Conservation (phyloP, 2,888 invertebrate species). For the Drosophila limbata region DNA sequence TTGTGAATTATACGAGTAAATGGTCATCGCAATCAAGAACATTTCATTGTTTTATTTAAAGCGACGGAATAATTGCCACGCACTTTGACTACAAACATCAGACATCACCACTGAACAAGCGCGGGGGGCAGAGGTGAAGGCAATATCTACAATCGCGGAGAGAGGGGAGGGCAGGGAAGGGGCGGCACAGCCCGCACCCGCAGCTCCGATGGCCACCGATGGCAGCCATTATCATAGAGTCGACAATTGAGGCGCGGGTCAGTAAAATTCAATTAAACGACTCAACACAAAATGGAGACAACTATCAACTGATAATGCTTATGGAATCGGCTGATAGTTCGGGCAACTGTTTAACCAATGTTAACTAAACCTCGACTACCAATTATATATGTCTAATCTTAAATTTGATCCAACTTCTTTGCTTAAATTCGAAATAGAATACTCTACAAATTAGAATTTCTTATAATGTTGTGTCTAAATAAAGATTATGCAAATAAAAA, state of each 20-base stretch:
- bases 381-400: not conserved
- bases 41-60: slow-evolving; percentile 81
- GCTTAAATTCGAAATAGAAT: not conserved
- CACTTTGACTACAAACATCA: slow-evolving; percentile 75
- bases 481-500: not conserved
- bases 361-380: not conserved
- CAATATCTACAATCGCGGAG: not conserved
- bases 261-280: slow-evolving; percentile 72
- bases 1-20: slow-evolving; percentile 41
- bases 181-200: slow-evolving; percentile 46
- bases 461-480: not conserved
- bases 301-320: slow-evolving; percentile 7
- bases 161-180: not conserved
- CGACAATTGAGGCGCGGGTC: slow-evolving; percentile 69
- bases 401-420: not conserved
- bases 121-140: slow-evolving; percentile 16
- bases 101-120: slow-evolving; percentile 1
- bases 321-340: not conserved
- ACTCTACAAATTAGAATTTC: not conserved
- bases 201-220: slow-evolving; percentile 48
- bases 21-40: slow-evolving; percentile 69
- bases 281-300: slow-evolving; percentile 46
- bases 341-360: not conserved
- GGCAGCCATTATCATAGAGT: slow-evolving; percentile 60
- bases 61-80: slow-evolving; percentile 80